phyloP scores from a whole-genome alignment of 2,888 invertebrate genomes.

The Campaea margaritaria region DNA sequence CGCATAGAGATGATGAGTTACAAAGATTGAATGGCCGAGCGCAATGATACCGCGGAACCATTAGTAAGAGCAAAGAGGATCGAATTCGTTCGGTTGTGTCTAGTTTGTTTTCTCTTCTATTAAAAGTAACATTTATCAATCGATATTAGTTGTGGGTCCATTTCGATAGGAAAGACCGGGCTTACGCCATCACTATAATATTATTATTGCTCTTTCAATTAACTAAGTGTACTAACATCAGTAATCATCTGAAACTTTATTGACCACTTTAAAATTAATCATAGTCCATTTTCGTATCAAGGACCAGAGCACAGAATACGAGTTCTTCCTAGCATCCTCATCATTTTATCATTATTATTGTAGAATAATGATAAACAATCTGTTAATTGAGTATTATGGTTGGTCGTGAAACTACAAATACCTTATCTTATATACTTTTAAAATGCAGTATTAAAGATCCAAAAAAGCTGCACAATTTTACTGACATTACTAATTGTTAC shows the following conservation, averaged over 20 bases:
- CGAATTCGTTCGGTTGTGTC: conserved; percentile 67
- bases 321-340: too few relatives aligned
- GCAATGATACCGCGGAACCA: conserved; percentile 72
- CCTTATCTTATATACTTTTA: not conserved
- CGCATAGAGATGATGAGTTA: conserved; percentile 54
- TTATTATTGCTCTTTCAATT: conserved; percentile 1
- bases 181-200: conserved; percentile 2
- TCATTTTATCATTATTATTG: conserved; percentile 52
- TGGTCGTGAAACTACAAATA: conserved; percentile 10
- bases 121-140: conserved; percentile 7
- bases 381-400: conserved; percentile 19
- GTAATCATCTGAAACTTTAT: not conserved
- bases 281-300: conserved; percentile 4
- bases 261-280: conserved; percentile 3
- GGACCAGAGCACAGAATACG: not conserved
- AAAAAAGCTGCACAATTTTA: not conserved
- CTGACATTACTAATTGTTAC: too few relatives aligned
- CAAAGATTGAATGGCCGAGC: conserved; percentile 77
- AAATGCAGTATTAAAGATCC: not conserved
- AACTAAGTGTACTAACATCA: not conserved
- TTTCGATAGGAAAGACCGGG: not conserved
- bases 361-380: conserved; percentile 24
- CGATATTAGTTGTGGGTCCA: not conserved
- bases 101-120: conserved; percentile 52
- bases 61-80: conserved; percentile 73